These are phyloP conservation scores for Acrocyrtus sp. DNA, from an alignment of 2,888 invertebrate species.

Conservation along the genomic window DNA sequence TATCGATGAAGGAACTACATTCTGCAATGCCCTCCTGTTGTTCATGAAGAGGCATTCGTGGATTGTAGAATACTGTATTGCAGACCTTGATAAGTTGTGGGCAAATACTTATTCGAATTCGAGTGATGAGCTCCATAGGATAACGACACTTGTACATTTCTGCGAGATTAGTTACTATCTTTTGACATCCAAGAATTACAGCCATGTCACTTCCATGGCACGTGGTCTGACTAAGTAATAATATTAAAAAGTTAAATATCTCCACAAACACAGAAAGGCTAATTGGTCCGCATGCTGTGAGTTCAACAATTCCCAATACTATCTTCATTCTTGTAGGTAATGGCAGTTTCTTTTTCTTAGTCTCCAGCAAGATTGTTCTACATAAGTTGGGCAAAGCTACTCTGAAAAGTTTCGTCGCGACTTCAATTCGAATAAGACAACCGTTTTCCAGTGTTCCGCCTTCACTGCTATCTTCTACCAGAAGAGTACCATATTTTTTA, in stretches of 20 bases:
- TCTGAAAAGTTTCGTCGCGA: conserved; percentile 9
- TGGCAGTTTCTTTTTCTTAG: not conserved
- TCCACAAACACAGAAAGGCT: conserved; percentile 19
- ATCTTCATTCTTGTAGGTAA: conserved; percentile 2
- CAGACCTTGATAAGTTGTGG: conserved; percentile 18
- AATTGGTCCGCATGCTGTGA: conserved; percentile 1
- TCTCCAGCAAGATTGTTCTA: not conserved
- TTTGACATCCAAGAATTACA: conserved; percentile 20
- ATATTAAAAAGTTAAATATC: conserved; percentile 17
- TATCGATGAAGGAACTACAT: conserved; percentile 18
- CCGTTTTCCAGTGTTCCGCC: not conserved
- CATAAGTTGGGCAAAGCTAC: not conserved
- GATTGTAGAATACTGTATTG: not conserved
- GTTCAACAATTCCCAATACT: conserved; percentile 3
- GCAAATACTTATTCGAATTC: conserved; percentile 25
- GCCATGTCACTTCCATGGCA: conserved; percentile 8
- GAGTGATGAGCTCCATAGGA: conserved; percentile 24
- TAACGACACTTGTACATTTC: not conserved
- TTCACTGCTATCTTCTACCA: not conserved
- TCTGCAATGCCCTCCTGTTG: not conserved
- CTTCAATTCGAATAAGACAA: not conserved
- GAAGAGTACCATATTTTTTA: conserved; percentile 9
- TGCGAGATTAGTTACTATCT: conserved; percentile 19
- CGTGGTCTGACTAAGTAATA: not conserved
- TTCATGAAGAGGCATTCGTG: not conserved